A percentile compares a stretch with the other conserved stretches of the same genome.
Conservation (phyloP, 2,113 vertebrate genomes). For the Erythrocebus patas region DNA sequence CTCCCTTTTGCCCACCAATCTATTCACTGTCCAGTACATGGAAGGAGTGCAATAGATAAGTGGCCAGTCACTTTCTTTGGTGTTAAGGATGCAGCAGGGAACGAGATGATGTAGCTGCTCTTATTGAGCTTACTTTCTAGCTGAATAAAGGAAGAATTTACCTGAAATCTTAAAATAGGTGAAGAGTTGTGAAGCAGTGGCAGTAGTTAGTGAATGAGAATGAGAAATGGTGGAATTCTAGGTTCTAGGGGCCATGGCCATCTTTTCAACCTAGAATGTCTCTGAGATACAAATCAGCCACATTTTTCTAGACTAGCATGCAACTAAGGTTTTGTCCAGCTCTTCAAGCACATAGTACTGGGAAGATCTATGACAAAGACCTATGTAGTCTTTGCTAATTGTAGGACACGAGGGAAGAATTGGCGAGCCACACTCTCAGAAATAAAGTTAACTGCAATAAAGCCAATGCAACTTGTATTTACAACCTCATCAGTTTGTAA, state of each 20-base stretch:
- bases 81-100: background rate
- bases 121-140: background rate
- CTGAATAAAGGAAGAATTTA: background rate
- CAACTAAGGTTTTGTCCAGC: background rate
- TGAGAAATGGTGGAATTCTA: background rate
- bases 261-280: background rate
- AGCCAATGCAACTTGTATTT: background rate
- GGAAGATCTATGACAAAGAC: background rate
- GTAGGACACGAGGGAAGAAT: background rate
- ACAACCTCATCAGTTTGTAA: background rate
- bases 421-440: background rate
- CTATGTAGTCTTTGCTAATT: background rate
- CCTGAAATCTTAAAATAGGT: background rate
- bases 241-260: accelerated
- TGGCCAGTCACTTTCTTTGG: background rate
- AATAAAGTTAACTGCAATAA: background rate
- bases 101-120: no score
- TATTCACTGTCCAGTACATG: background rate
- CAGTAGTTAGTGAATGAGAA: background rate
- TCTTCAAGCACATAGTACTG: no score
- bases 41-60: background rate
- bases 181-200: background rate
- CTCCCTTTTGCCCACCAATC: background rate
- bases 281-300: background rate
- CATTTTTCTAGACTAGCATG: background rate